Conservation (phyloP, 2,888 invertebrate genomes). For the Lasioglossum figueresi region DNA sequence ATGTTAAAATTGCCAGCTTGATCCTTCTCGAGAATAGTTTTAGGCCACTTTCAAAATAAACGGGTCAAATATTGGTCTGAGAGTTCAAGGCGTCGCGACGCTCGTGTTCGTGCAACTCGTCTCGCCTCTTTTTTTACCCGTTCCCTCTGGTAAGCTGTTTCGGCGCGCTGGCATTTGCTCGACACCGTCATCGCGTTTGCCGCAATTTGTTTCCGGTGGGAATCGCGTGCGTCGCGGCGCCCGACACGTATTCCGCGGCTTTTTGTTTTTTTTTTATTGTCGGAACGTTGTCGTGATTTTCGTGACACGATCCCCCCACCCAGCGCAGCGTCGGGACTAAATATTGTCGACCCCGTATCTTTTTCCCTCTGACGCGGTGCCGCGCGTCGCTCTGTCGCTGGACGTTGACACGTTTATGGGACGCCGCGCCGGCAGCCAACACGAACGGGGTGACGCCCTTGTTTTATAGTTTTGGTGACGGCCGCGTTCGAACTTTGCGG, state of each 20-base stretch:
- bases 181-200: conserved; percentile 29
- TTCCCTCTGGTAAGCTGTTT: not conserved
- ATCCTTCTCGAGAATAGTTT: too few relatives aligned
- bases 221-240: conserved; percentile 36
- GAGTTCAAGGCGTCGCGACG: not conserved
- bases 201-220: conserved; percentile 58
- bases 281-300: conserved; percentile 65
- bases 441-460: conserved; percentile 46
- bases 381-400: conserved; percentile 15
- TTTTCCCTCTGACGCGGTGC: conserved; percentile 26
- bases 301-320: conserved; percentile 63
- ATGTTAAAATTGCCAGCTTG: too few relatives aligned
- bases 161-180: not conserved
- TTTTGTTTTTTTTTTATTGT: conserved; percentile 52
- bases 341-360: conserved; percentile 65
- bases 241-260: conserved; percentile 9
- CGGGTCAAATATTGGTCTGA: not conserved
- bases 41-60: too few relatives aligned
- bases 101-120: not conserved
- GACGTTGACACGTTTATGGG: conserved; percentile 66
- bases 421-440: conserved; percentile 8
- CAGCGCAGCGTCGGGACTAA: conserved; percentile 54
- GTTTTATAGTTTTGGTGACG: conserved; percentile 64
- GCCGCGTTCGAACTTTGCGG: conserved; percentile 17
- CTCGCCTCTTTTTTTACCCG: not conserved